Evolutionary conservation across 2,888 invertebrate genomes (phyloP).

Genomic region (Conistra vaccinii): DNA sequence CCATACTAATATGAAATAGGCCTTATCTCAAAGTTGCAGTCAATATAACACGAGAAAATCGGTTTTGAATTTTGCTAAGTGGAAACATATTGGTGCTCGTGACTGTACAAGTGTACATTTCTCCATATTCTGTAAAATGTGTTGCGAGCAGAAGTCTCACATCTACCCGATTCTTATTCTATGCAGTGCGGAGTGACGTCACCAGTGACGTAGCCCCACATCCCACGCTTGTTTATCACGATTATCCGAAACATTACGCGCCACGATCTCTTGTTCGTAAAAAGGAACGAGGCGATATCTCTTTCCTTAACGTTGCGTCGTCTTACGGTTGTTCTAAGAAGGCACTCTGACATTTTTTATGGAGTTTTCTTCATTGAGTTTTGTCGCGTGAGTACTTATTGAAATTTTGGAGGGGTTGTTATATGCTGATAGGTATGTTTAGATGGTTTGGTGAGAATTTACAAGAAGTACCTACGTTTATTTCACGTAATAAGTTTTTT

Average conservation of each 20-base stretch:
- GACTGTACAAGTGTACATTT: too few species aligned
- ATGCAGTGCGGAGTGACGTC: slow-evolving; percentile 46
- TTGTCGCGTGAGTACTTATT: slow-evolving; percentile 16
- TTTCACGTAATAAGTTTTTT: too few species aligned
- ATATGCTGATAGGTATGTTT: too few species aligned
- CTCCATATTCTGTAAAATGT: neutral
- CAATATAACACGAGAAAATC: too few species aligned
- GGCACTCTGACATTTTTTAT: slow-evolving; percentile 59
- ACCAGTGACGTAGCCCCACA: slow-evolving; percentile 44
- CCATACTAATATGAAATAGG: too few species aligned
- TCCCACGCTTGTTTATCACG: slow-evolving; percentile 65
- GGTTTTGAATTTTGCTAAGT: too few species aligned
- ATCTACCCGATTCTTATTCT: slow-evolving; percentile 26
- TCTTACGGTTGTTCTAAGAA: slow-evolving; percentile 60
- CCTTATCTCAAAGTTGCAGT: too few species aligned
- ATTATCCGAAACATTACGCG: slow-evolving; percentile 67
- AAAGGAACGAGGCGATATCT: slow-evolving; percentile 68
- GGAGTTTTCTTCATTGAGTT: slow-evolving; percentile 50
- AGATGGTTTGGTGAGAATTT: too few species aligned
- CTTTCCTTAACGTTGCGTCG: slow-evolving; percentile 62
- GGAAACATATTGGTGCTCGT: too few species aligned
- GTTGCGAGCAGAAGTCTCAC: neutral
- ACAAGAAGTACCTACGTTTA: neutral
- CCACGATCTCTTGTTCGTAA: slow-evolving; percentile 68
- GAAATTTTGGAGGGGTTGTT: slow-evolving; percentile 6